These are phyloP conservation scores for Clanis bilineata DNA, from an alignment of 2,888 invertebrate genomes.

Conservation along the genomic window DNA sequence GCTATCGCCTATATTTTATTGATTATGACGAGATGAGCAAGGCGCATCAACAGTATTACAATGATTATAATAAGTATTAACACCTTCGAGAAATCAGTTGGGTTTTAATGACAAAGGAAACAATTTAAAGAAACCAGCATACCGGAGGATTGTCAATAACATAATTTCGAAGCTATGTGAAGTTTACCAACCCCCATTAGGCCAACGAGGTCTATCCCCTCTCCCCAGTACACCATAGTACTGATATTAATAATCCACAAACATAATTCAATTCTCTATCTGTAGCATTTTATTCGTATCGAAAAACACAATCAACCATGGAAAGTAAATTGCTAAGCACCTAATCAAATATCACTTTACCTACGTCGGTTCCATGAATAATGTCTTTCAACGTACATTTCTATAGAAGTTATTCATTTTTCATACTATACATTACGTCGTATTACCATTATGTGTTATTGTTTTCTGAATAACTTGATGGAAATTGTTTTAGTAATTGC, in stretches of 20 bases:
- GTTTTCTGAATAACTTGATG: background rate
- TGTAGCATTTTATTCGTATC: constrained; percentile 2
- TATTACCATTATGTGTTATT: background rate
- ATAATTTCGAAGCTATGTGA: no score
- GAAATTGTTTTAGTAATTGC: background rate
- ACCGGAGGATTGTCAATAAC: no score
- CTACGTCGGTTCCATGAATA: background rate
- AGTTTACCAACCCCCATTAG: no score
- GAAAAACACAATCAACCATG: constrained; percentile 3
- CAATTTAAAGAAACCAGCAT: no score
- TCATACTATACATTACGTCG: background rate
- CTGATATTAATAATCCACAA: background rate
- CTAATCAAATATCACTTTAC: constrained; percentile 17
- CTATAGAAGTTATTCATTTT: background rate
- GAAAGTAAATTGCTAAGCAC: constrained; percentile 11
- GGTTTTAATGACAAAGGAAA: no score
- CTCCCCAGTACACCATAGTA: no score
- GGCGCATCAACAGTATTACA: no score
- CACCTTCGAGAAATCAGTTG: no score
- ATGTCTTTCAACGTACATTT: constrained; percentile 5
- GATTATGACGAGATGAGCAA: no score
- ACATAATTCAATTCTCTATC: background rate
- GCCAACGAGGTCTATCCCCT: no score
- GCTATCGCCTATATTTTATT: no score
- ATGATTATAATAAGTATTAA: no score